Percentiles rank a stretch among this genome's conserved stretches.
These are phyloP conservation scores for Gallirallus australis DNA, from an alignment of 2,797 vertebrate species.

Conservation along the genomic window DNA sequence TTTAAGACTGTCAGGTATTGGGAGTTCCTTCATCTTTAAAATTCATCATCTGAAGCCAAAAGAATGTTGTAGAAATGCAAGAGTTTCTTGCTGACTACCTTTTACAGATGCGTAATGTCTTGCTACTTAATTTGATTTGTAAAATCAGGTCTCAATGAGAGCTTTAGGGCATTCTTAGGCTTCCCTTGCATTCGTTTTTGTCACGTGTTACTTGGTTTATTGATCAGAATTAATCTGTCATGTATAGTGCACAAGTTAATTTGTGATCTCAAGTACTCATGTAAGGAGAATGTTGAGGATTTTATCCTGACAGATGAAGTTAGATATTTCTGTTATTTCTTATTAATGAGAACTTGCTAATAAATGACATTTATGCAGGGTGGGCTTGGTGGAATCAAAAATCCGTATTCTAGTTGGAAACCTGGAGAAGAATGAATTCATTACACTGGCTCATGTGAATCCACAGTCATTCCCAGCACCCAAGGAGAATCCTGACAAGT, in stretches of 20 bases:
- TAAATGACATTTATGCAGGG: slow-evolving; percentile 79
- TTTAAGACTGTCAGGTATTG: background rate
- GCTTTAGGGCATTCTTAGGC: background rate
- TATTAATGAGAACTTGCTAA: slow-evolving; percentile 52
- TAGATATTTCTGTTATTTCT: background rate
- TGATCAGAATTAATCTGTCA: background rate
- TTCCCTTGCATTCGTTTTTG: background rate
- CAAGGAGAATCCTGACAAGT: slow-evolving; percentile 85
- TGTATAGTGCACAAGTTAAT: background rate
- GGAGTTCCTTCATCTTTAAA: background rate
- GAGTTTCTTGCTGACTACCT: background rate
- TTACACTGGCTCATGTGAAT: slow-evolving; percentile 88
- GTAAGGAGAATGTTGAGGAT: background rate
- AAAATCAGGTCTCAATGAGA: background rate
- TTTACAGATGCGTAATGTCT: background rate
- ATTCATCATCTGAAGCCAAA: background rate
- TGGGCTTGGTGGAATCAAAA: slow-evolving; percentile 92
- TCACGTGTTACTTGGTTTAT: background rate
- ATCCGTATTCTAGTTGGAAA: slow-evolving; percentile 89
- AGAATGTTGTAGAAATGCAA: background rate
- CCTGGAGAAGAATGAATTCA: slow-evolving; percentile 89
- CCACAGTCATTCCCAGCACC: slow-evolving; percentile 86
- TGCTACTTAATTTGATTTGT: background rate
- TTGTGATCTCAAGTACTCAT: background rate
- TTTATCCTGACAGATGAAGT: background rate